Base-by-base conservation (phyloP, 1,140 invertebrate species). In the Sweltsa coloradensis region DNA sequence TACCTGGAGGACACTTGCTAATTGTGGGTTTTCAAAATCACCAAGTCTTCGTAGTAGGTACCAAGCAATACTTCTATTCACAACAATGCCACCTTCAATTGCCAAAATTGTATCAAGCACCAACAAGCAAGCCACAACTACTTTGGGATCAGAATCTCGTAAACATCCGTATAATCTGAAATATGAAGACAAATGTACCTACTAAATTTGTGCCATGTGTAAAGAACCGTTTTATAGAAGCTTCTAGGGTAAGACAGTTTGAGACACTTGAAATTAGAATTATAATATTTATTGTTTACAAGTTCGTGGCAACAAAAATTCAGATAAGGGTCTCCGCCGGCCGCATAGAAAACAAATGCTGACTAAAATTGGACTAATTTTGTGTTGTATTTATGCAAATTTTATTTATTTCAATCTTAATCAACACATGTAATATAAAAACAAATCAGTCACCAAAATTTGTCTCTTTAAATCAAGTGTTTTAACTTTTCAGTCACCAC, bases 161-260 rank as follows among this genome's bases (percentile, higher is more conserved):
- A 47, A 21, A 24, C 27, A 13, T 47, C 41, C 46, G 41, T 47
- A 47, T 27, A 47, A 26, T 41, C 36, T 45, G n/a, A 11, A 45
- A 45, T 14, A 18, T 7, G 2, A 41, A 41, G 6, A 18, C n/a
- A 21, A 21, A 6, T 9, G n/a, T 31, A 9, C 9, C 9, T 9
- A 31, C 14, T 31, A 31, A 31, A 31, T 9, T 9, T 31, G n/a
- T 9, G n/a, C 29, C 14, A 31, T 9, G n/a, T 9, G n/a, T 9
- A 31, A 9, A 14, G n/a, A 31, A 31, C 9, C 29, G n/a, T 9
- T 9, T 31, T 9, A 31, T 9, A 31, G 29, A 31, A 14, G 29
- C 29, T n/a, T 9, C 29, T n/a, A 31, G n/a, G n/a, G n/a, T 31
- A 31, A 31, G n/a, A 31, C 9, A 31, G n/a, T 9, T 31, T 9